Percentiles rank a stretch among this genome's conserved stretches.
Conservation (phyloP, 2,888 invertebrate genomes). For the Drosophila hamatofila region DNA sequence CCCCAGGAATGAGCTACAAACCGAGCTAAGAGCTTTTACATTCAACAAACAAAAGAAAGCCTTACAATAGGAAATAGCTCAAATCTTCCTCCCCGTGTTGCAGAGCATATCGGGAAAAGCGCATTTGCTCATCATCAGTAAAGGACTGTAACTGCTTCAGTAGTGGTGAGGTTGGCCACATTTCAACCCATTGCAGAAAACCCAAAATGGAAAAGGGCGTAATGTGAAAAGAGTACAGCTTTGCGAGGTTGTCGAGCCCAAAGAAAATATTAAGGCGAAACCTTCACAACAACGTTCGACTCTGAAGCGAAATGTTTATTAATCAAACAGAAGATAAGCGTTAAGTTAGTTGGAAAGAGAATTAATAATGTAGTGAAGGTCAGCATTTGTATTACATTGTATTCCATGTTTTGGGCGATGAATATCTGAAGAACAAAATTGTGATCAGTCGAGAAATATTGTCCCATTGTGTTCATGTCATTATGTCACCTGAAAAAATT, state of each 20-base stretch:
- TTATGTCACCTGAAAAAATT: too few relatives aligned
- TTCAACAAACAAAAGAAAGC: neutral
- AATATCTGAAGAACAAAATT: neutral
- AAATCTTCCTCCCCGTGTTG: neutral
- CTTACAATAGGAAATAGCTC: neutral
- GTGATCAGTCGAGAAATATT: neutral
- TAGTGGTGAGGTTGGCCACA: neutral
- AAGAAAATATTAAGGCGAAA: neutral
- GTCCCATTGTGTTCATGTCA: neutral
- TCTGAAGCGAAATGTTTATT: neutral
- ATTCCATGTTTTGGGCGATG: neutral
- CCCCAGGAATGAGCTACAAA: neutral
- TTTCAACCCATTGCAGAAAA: neutral
- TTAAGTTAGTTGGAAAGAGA: neutral
- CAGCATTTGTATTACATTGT: neutral
- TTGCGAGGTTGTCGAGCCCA: neutral
- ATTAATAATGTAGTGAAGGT: neutral
- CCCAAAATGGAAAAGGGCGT: neutral
- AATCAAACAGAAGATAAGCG: neutral
- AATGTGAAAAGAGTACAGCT: neutral
- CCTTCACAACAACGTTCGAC: neutral
- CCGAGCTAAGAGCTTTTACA: neutral
- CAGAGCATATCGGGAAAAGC: neutral
- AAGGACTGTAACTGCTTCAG: neutral
- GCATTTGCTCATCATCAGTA: neutral